A percentile compares a stretch with the other conserved stretches of the same genome.
Conservation (phyloP, 2,797 vertebrate species). For the Hippocampus kuda region DNA sequence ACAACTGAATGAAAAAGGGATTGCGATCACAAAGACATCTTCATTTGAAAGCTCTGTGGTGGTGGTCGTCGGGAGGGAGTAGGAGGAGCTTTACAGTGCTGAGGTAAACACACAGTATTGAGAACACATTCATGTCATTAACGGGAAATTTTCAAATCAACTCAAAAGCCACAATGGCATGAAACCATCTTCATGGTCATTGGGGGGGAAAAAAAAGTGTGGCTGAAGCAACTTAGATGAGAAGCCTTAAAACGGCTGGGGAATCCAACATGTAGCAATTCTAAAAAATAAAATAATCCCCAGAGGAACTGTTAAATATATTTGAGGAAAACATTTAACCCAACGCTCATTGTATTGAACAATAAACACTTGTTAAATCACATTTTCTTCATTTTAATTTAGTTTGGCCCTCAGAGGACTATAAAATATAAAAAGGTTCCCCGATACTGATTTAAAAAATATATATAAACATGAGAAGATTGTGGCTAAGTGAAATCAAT, state of each 20-base stretch:
- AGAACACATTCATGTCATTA: slow-evolving; percentile 58
- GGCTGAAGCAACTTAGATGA: not conserved
- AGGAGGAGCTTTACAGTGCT: slow-evolving; percentile 69
- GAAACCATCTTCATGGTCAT: not conserved
- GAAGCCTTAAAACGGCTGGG: not conserved
- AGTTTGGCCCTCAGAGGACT: not conserved
- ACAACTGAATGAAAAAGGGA: slow-evolving; percentile 39
- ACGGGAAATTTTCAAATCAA: slow-evolving; percentile 41
- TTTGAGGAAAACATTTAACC: not conserved
- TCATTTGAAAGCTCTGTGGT: slow-evolving; percentile 42
- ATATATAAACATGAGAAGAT: not conserved
- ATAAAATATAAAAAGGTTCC: not conserved
- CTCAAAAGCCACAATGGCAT: slow-evolving; percentile 1
- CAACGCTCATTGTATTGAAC: not conserved
- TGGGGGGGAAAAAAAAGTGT: not conserved
- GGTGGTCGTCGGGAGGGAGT: slow-evolving; percentile 27
- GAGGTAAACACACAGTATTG: slow-evolving; percentile 65
- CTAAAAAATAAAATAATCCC: not conserved
- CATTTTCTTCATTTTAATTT: not conserved
- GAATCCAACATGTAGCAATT: not conserved
- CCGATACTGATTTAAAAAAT: not conserved
- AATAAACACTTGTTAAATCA: not conserved
- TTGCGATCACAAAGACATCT: slow-evolving; percentile 40
- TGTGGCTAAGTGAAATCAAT: not conserved
- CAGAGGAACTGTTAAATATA: not conserved